Base-by-base conservation (phyloP, 1,140 invertebrate genomes). In the Trichonephila clavipes region DNA sequence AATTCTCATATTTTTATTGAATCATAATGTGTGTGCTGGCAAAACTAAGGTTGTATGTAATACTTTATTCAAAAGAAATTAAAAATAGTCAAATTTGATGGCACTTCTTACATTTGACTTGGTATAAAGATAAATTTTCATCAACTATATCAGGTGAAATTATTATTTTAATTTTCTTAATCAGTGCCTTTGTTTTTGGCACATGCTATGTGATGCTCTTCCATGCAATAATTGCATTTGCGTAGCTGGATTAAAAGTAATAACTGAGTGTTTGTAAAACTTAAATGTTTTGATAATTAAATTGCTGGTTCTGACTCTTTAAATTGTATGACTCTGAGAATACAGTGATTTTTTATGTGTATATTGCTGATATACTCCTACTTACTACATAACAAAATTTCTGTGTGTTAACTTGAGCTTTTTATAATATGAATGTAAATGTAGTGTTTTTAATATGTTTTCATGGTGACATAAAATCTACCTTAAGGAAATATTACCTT, bases 181-280 rank as follows among this genome's bases (percentile, higher is more conserved):
- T 92, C 77, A 88, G 92, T 93, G 92, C 92, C 92, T 93, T 88
- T 77, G 14, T 72, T 24, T 40, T 93, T 88, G 92, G 92, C 92
- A 93, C 92, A 62, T 69, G 86, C 92, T 93, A 34, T 81, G 44
- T 62, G 72, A 93, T 72, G 92, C 92, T 93, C 92, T 93, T 93
- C 92, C 92, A 93, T 93, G 58, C 64, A 93, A 77, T 77, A 88
- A 88, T 88, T 93, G 92, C 85, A 93, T 93, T 87, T 81, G 92
- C 51, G 34, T 93, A 62, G 85, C 85, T 92, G 7, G 59, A 66
- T 92, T 92, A 40, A 59, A 62, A 51, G 18, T 64, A 69, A 92
- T n/a, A 16, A 69, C 19, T 86, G 83, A 40, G 61, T 86, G 85
- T 93, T 93, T 93, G 58, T 93, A 93, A 40, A 40, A 88, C 64